phyloP scores from a whole-genome alignment of 2,797 vertebrate genomes.

The Chaetodon trifasciatus region DNA sequence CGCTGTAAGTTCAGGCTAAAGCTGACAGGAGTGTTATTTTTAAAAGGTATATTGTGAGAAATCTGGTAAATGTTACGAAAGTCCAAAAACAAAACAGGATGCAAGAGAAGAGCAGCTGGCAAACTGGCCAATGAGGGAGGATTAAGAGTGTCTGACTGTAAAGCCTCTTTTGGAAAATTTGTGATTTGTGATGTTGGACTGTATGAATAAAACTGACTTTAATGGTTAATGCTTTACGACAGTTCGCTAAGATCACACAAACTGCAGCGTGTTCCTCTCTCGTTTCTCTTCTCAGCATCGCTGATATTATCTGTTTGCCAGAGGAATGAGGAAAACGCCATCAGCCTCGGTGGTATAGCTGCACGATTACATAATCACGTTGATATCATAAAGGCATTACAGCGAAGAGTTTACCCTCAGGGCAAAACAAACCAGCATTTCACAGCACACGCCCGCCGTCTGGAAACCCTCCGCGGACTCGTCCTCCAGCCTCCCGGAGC shows the following conservation, averaged over 20 bases:
- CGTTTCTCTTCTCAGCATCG: slow-evolving; percentile 10
- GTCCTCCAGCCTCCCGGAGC: not conserved
- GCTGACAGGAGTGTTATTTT: not conserved
- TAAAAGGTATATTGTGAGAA: not conserved
- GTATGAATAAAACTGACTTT: not conserved
- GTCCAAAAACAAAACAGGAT: too few relatives aligned
- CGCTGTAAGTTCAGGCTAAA: not conserved
- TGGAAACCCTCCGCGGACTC: not conserved
- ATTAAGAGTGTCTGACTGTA: too few relatives aligned
- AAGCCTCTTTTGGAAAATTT: too few relatives aligned
- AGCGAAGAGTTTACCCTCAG: not conserved
- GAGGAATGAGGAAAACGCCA: not conserved
- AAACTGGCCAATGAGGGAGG: too few relatives aligned
- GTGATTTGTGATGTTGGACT: too few relatives aligned
- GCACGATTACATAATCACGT: slow-evolving; percentile 32
- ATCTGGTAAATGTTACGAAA: not conserved
- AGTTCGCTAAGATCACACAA: not conserved
- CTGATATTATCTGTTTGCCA: slow-evolving; percentile 10
- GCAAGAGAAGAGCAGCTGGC: too few relatives aligned
- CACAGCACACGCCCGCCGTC: not conserved
- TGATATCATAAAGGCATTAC: slow-evolving; percentile 25
- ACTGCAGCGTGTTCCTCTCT: not conserved
- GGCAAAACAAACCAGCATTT: slow-evolving; percentile 26
- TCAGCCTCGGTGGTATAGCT: not conserved
- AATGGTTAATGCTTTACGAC: not conserved